These are phyloP conservation scores for Pammene aurita DNA, from an alignment of 2,888 invertebrate genomes.

Conservation along the genomic window DNA sequence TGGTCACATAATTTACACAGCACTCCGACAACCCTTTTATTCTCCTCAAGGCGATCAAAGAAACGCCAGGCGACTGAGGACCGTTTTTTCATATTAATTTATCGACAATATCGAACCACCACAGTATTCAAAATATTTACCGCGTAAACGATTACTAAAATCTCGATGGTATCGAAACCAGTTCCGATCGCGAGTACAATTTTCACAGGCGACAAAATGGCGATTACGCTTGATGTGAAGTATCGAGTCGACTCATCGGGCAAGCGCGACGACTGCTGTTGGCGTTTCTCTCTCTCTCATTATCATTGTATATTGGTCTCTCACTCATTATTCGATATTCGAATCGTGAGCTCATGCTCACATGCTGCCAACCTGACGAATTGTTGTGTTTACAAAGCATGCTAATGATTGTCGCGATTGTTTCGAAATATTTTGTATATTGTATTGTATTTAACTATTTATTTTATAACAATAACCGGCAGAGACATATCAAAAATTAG, in stretches of 20 bases:
- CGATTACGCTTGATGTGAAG: slow-evolving; percentile 27
- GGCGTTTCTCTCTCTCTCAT: slow-evolving; percentile 8
- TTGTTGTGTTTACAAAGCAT: slow-evolving; percentile 16
- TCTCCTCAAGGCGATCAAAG: slow-evolving; percentile 70
- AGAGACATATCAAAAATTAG: no score
- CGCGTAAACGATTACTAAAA: slow-evolving; percentile 63
- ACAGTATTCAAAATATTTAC: slow-evolving; percentile 59
- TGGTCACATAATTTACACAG: slow-evolving; percentile 78
- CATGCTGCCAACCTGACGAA: slow-evolving; percentile 22
- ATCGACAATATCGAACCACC: slow-evolving; percentile 54
- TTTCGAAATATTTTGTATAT: no score
- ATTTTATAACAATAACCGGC: no score
- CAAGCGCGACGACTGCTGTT: slow-evolving; percentile 43
- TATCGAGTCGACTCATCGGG: slow-evolving; percentile 43
- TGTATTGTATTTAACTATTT: no score
- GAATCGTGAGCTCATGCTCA: slow-evolving; percentile 8
- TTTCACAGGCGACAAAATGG: slow-evolving; percentile 38
- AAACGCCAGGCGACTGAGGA: slow-evolving; percentile 76
- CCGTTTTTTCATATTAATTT: slow-evolving; percentile 69
- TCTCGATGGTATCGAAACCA: slow-evolving; percentile 69
- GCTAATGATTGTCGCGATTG: background rate
- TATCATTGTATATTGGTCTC: background rate
- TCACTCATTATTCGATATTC: slow-evolving; percentile 13
- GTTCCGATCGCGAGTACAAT: slow-evolving; percentile 53
- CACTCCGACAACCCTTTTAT: slow-evolving; percentile 69